Base-by-base conservation (phyloP, 2,113 vertebrate species). In the Neolamprologus modestus region DNA sequence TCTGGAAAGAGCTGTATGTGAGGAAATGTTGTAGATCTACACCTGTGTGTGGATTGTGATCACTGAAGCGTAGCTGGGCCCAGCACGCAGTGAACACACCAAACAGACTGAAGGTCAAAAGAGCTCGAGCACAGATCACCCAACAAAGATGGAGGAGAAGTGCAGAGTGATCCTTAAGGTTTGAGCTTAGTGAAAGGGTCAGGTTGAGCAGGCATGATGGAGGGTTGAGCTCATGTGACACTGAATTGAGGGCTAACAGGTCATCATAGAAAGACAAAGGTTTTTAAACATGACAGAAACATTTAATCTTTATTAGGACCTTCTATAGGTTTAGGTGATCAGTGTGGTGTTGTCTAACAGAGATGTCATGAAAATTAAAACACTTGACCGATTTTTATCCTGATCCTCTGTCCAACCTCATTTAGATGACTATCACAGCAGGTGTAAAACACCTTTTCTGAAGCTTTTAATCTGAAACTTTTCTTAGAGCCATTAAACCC, bases 131-230 rank as follows among this genome's bases (percentile, higher is more conserved):
- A 45, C 37, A 42, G 66, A 71, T 71, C 66, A 24, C n/a, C 35
- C 4, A 17, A 63, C 16, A 63, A 63, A 63, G 59, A 33, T 19
- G 59, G 16, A 57, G 54, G 24, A 63, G 28, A 63, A 63, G 28
- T 63, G 28, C 31, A 63, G 59, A 63, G 59, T 4, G 59, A 63
- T 61, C 57, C 28, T 61, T 31, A 61, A 61, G 8, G 26, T 61
- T 61, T 2, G 57, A 61, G 14, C 14, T 61, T 61, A 61, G 26
- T 61, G 57, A 61, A 61, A 61, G 57, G 26, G 28, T 61, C 57
- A 61, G 0, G 57, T 0, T 61, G 57, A 61, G 57, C 26, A 10
- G 57, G 26, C 1, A 61, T 31, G 2, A 61, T 31, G 26, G 57
- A 61, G 57, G 14, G 57, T 61, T 61, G 57, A 61, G 14, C 26